Evolutionary conservation across 2,888 invertebrate genomes (phyloP), one percentile per base, ranked within the genome.

Genomic region (Drosophila pegasa): DNA sequence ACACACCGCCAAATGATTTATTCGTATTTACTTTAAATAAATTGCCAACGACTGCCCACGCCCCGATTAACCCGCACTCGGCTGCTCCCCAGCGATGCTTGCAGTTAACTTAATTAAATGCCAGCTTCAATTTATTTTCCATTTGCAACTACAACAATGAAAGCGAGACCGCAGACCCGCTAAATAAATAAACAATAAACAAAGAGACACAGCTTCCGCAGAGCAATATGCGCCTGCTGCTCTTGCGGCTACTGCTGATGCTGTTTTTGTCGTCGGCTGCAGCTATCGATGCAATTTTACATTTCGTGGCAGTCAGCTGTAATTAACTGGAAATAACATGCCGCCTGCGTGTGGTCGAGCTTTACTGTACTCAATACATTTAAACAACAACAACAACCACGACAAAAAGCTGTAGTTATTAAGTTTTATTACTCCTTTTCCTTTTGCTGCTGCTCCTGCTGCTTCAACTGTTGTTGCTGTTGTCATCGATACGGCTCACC

Each of bases 81-180:
- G 10, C 33, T 20, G 20, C 22, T 16, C 5, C 40, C 31, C n/a
- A 10, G 29, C 14, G 3, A 12, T 41, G 33, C 47, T 31, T 20
- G 43, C 70, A 67, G 66, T 72, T 87, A 86, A 81, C 84, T 87
- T 86, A 86, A 86, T 87, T 87, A 87, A 86, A 88, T 86, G 85
- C 86, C 86, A 83, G 75, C 71, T 86, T 86, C 78, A 87, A 87
- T 86, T 86, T 86, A 87, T 87, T 85, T 87, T 80, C 63, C 80
- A 76, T 80, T 72, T 54, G 55, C 63, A 54, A 63, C 60, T 70
- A 76, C 87, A 79, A 78, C 85, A 87, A 80, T 81, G 83, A 86
- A 85, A 85, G 83, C 81, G 79, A 86, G 81, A 76, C 86, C 86
- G 80, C 78, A 76, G 47, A 60, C 38, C 43, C 51, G 22, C 66